Evolutionary conservation across 53 echinoderm and acorn worm genomes (phyloP), one percentile per base, ranked within the genome.

Genomic region (Patiria pectinifera): DNA sequence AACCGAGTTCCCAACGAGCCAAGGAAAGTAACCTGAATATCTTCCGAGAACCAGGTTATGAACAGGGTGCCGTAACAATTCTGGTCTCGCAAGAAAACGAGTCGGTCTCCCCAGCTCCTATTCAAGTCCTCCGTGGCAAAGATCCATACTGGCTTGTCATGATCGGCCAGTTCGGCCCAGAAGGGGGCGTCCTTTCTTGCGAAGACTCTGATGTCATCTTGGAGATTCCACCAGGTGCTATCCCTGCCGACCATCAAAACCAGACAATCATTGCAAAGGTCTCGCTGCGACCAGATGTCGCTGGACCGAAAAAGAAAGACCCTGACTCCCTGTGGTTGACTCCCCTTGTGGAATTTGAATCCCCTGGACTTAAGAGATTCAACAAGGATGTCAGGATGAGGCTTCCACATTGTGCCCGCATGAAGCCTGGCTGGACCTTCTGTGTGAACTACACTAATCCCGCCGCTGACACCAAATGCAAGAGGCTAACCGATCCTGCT

Each of bases 161-260:
- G 93, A 85, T 91, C 6, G 96, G 93, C 7, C 49, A 62, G 21
- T 83, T 94, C 43, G 93, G 91, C 13, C 66, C 87, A 53, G 82
- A 82, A 78, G 96, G 96, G 10, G 96, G 96, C 14, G 89, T 87
- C n/a, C 87, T 96, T 2, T 75, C 81, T 48, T 93, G 94, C 76
- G 71, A 91, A 8, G 83, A 94, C 24, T 96, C 96, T 0, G 93
- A 91, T 23, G 94, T 96, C 26, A 69, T 84, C 58, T 43, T 96
- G 70, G 87, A 92, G 49, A 92, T 96, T 43, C 96, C 96, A 15
- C 91, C 94, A 45, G 96, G 96, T 15, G 96, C 96, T 21, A 96
- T 96, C 58, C 94, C 96, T 26, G 44, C 93, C 3, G 26, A 48
- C 44, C 71, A 58, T 24, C 24, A 61, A 10, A 35, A 48, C 11